Base-by-base conservation (phyloP, 2,888 invertebrate genomes). In the Lagria hirta region DNA sequence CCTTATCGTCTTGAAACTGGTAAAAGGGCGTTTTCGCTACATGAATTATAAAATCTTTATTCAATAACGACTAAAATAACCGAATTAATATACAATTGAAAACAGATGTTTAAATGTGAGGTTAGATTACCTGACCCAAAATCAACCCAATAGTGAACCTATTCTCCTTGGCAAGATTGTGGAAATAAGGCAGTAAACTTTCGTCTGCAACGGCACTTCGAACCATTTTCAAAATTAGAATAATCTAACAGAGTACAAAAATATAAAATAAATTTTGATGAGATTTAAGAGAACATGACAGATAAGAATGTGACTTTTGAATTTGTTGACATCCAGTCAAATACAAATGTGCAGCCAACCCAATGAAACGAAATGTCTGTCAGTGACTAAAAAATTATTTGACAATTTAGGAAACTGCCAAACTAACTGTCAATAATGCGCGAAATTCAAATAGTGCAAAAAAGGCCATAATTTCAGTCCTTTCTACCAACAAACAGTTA, bases 1-100 rank as follows among this genome's bases (percentile, higher is more conserved):
- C 70, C 43, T 72, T 71, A 3, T 71, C 67, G 45, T 66, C 70
- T 51, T 71, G 72, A 12, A 72, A 71, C 11, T 76, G 73, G 2
- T 71, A 68, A n/a, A 86, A 84, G 13, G 90, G 89, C 52, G 84
- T 81, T 18, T 88, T 85, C 58, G 89, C 85, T 61, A 92, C 73
- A 65, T 90, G 89, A 17, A 91, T 80, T 2, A 88, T 80, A 72
- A 82, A 85, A 60, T 88, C 88, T 61, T 84, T 83, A 43, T 80
- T 78, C 18, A 73, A 73, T 32, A 81, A 76, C 33, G 75, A 77
- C 86, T 84, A 54, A 34, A 74, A 65, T 29, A 12, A 24, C 6
- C 8, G 24, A 40, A 36, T 28, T 26, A 52, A 48, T 37, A 13
- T 47, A 38, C 11, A 43, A 32, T 33, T 16, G 20, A 24, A 28